Conservation (phyloP, 2,888 invertebrate genomes). For the Tetanocera ferruginea region DNA sequence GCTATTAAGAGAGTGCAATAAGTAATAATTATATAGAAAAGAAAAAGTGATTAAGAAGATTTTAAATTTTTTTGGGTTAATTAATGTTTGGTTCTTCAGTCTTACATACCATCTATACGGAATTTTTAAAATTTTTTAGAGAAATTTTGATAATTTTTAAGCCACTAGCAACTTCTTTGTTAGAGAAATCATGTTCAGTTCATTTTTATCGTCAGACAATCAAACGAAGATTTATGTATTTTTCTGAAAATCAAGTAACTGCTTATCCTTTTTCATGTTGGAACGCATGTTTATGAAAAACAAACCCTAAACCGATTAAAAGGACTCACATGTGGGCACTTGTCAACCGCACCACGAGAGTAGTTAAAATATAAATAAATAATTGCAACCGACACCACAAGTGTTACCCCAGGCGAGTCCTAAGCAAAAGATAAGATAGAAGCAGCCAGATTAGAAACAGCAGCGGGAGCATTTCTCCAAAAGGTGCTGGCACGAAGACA, state of each 20-base stretch:
- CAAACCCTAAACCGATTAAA: neutral
- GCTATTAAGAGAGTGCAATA: too few species aligned
- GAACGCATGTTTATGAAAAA: neutral
- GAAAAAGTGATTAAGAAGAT: too few species aligned
- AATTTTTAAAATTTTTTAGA: too few species aligned
- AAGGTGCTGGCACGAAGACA: neutral
- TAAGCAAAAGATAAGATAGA: neutral
- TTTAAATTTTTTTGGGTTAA: too few species aligned
- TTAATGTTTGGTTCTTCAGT: too few species aligned
- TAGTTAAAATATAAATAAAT: constrained; percentile 31
- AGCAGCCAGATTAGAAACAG: neutral
- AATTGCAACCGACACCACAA: constrained; percentile 23
- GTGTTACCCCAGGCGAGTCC: constrained; percentile 3
- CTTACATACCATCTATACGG: too few species aligned
- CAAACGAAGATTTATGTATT: constrained; percentile 19
- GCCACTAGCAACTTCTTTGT: too few species aligned
- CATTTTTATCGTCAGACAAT: neutral
- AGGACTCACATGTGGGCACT: constrained; percentile 36
- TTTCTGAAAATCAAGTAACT: neutral
- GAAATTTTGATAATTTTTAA: too few species aligned
- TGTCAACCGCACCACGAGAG: constrained; percentile 44
- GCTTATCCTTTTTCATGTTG: neutral
- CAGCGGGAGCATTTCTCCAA: neutral
- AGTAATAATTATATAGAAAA: too few species aligned
- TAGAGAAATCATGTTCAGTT: too few species aligned